Base-by-base conservation (phyloP, 1,140 invertebrate species). In the Cydia strobilella region DNA sequence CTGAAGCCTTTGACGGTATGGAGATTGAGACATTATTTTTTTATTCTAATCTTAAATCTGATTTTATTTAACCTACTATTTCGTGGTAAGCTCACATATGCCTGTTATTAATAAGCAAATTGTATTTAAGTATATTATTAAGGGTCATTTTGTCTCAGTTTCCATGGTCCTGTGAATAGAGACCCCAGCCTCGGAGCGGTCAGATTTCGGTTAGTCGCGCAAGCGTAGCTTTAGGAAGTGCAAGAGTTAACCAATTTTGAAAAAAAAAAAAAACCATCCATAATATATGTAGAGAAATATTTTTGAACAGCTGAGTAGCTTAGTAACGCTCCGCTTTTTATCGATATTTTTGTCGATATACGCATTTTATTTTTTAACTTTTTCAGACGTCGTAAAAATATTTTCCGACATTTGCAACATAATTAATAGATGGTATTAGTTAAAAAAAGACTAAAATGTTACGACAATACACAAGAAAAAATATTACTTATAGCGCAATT, bases 1-100 rank as follows among this genome's bases (percentile, higher is more conserved):
- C 35, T 25, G 48, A 76, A 65, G 42, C 7, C 65, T 76, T 54
- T 74, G 54, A 5, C 6, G 9, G n/a, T 23, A 23, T 59, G 54
- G 54, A 23, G 18, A 59, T 59, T 23, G 54, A 59, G 18, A 59
- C 54, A 23, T 23, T 59, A 2, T n/a, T n/a, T n/a, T n/a, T n/a
- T n/a, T n/a, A 59, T 23, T 10, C 20, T 59, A 23, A 59, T 23
- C 20, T 59, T 59, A n/a, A 23, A 35, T 18, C 27, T 45, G 42
- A 45, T n/a, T 59, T 48, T 7, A 65, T 12, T 66, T 27, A 25
- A 75, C 23, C 39, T 27, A 23, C 45, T 63, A 20, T 45, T 23
- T n/a, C 18, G 15, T 51, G n/a, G 15, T 18, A 51, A 51, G 48
- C 48, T 51, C 13, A 45, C 42, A 45, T 45, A 3, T 45, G 13